Evolutionary conservation across 2,113 vertebrate genomes (phyloP), one percentile per base, ranked within the genome.

Genomic region (Notiomystis cincta): DNA sequence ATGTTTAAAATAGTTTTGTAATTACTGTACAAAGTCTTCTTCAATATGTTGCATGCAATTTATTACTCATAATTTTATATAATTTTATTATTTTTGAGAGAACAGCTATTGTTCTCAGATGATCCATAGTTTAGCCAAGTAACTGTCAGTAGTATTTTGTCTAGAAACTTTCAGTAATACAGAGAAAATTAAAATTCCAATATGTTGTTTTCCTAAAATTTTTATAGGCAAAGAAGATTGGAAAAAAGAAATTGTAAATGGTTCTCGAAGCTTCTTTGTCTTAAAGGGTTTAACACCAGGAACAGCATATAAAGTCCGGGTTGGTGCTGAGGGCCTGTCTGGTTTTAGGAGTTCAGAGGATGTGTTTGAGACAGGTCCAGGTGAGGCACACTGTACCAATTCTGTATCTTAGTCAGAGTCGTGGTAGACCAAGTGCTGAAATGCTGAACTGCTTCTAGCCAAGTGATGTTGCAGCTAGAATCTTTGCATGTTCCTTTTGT

Each of bases 261-360:
- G 98, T 98, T 99, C 99, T 98, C 98, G 98, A 97, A 98, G 97
- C 98, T 97, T 97, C 98, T 98, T 98, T 98, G 96, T 98, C 96
- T 98, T 99, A 98, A 99, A 98, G 97, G 98, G 98, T 97, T 98
- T 99, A 98, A 99, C 99, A 97, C 98, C 98, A 95, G 99, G 98
- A 98, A 98, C 98, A 95, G 97, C 98, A 97, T 99, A 99, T 98
- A 99, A 98, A 98, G 99, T 99, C 97, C 98, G 98, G 80, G 98
- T 99, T 98, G 98, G 98, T 98, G 98, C 99, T 97, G 98, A 98
- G 97, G 98, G 98, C 97, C 97, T 97, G 97, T 98, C 97, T 95
- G 98, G 98, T 98, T 98, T 98, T 97, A 98, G 97, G 97, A 98
- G 96, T 98, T 98, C 98, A 97, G 97, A 99, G 95, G 98, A 98